phyloP scores from a whole-genome alignment of 2,888 invertebrate species.

The Cyclophora punctaria region DNA sequence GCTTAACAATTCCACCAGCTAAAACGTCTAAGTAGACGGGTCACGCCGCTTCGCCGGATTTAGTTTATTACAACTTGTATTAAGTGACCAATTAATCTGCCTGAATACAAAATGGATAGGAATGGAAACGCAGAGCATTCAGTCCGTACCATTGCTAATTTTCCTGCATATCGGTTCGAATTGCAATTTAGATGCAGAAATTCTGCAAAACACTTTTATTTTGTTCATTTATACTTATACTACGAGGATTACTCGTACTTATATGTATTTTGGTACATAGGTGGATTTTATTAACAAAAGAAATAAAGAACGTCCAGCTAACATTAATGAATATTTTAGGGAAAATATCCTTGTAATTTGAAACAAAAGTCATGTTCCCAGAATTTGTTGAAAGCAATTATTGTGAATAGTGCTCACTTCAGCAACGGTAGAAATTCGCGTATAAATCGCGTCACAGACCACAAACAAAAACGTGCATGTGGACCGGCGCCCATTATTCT shows the following conservation, averaged over 20 bases:
- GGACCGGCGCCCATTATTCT: constrained; percentile 74
- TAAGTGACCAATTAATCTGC: constrained; percentile 53
- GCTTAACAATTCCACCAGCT: constrained; percentile 53
- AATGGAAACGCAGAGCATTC: constrained; percentile 45
- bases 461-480: constrained; percentile 76
- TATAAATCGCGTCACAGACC: constrained; percentile 75
- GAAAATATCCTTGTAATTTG: constrained; percentile 6
- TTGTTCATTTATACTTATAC: too few relatives aligned
- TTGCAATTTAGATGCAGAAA: too few relatives aligned
- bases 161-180: too few relatives aligned
- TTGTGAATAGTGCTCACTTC: constrained; percentile 72
- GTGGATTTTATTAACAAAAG: too few relatives aligned
- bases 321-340: not conserved
- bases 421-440: constrained; percentile 70
- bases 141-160: constrained; percentile 19
- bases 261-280: too few relatives aligned
- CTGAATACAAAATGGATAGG: constrained; percentile 42
- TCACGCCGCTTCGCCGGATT: constrained; percentile 50
- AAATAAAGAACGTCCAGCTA: too few relatives aligned
- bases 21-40: constrained; percentile 55
- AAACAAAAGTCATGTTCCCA: constrained; percentile 54
- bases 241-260: too few relatives aligned
- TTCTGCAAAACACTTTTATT: too few relatives aligned
- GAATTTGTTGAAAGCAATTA: constrained; percentile 71
- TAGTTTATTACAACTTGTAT: constrained; percentile 56